Percentiles rank a stretch among this genome's conserved stretches.
Conservation (phyloP, 2,797 vertebrate genomes). For the Choloepus didactylus region DNA sequence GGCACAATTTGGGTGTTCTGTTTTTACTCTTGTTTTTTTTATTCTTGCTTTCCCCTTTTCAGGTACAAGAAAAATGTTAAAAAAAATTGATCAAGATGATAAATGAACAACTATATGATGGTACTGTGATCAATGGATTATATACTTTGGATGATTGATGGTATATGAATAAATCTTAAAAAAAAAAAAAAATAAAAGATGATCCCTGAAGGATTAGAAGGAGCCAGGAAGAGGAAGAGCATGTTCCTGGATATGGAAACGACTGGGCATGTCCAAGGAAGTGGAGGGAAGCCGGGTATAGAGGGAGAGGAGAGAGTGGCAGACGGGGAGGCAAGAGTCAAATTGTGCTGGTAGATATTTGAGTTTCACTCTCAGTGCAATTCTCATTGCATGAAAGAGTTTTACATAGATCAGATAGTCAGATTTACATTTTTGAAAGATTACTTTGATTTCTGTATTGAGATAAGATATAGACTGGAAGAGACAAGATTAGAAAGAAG, state of each 20-base stretch:
- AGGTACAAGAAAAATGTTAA: too few species aligned
- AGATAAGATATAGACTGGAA: not conserved
- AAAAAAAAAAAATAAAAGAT: not conserved
- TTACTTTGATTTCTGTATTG: not conserved
- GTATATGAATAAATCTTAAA: too few species aligned
- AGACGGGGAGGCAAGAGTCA: not conserved
- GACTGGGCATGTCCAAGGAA: not conserved
- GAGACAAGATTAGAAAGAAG: not conserved
- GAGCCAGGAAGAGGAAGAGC: not conserved
- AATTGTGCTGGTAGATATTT: not conserved
- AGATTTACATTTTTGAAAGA: not conserved
- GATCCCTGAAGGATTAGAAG: not conserved
- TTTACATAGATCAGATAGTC: not conserved
- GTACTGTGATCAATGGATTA: too few species aligned
- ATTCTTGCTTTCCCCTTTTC: too few species aligned
- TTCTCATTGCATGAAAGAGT: not conserved
- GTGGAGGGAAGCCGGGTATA: not conserved
- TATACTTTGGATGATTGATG: too few species aligned
- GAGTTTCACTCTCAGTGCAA: not conserved
- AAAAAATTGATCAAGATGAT: too few species aligned
- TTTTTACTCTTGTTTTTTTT: too few species aligned
- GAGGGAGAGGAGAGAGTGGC: not conserved
- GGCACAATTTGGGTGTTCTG: too few species aligned
- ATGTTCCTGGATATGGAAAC: not conserved
- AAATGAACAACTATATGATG: too few species aligned